Conservation (phyloP, 2,888 invertebrate genomes). For the Microctonus brassicae region DNA sequence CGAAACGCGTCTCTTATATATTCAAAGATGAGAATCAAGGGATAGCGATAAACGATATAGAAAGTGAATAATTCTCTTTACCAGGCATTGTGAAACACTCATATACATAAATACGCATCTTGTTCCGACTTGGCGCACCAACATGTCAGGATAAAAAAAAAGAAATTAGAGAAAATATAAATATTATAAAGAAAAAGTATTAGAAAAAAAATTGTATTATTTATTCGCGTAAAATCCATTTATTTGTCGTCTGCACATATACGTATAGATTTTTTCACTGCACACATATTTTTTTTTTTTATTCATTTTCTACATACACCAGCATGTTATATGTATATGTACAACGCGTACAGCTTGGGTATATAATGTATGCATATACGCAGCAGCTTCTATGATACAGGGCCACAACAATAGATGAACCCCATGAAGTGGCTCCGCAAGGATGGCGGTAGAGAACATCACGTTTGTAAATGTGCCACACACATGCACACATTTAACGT, state of each 20-base stretch:
- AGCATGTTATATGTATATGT: too few species aligned
- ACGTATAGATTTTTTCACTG: neutral
- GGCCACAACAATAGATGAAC: constrained; percentile 50
- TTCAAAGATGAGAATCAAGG: too few species aligned
- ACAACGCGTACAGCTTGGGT: too few species aligned
- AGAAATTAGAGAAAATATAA: constrained; percentile 30
- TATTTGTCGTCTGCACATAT: neutral
- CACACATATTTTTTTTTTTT: too few species aligned
- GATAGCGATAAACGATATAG: too few species aligned
- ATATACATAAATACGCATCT: constrained; percentile 52
- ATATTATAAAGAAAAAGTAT: constrained; percentile 13
- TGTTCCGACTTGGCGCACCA: constrained; percentile 47
- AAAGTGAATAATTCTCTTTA: too few species aligned
- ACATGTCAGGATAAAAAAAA: constrained; percentile 31
- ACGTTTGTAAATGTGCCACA: neutral
- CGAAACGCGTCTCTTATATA: too few species aligned
- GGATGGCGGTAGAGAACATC: constrained; percentile 7
- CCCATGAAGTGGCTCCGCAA: constrained; percentile 46
- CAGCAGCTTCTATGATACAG: too few species aligned
- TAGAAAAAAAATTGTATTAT: constrained; percentile 38
- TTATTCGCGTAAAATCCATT: neutral
- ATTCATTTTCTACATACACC: too few species aligned
- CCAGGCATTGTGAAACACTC: too few species aligned
- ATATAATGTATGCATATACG: too few species aligned
- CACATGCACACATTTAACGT: neutral